Percentiles rank a stretch among this genome's conserved stretches.
These are phyloP conservation scores for Drosophila parabipectinata DNA, from an alignment of 1,140 invertebrate genomes.

Conservation along the genomic window DNA sequence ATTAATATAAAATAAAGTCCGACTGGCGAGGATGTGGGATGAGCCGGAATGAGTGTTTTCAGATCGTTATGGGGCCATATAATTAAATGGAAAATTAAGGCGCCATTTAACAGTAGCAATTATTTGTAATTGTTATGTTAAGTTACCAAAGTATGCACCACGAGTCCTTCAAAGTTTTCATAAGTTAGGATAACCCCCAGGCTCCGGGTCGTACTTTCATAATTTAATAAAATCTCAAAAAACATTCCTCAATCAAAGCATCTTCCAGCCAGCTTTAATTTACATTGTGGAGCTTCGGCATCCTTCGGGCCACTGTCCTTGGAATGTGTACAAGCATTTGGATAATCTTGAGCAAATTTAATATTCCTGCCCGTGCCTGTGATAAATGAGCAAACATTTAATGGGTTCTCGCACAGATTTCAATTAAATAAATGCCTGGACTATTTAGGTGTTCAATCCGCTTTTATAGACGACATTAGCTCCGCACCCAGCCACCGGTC, in stretches of 20 bases:
- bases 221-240: not conserved
- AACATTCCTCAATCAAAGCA: not conserved
- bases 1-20: constrained; percentile 73
- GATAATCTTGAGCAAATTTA: constrained; percentile 46
- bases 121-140: constrained; percentile 29
- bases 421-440: constrained; percentile 75
- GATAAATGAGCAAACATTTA: constrained; percentile 64
- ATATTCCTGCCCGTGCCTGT: constrained; percentile 32
- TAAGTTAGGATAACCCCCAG: not conserved
- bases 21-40: constrained; percentile 11
- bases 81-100: constrained; percentile 24
- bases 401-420: constrained; percentile 61
- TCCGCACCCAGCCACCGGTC: constrained; percentile 6
- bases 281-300: not conserved
- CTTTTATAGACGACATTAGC: constrained; percentile 56
- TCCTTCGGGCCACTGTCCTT: not conserved
- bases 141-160: not conserved
- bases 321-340: constrained; percentile 30
- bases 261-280: not conserved
- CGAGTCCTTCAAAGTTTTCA: not conserved
- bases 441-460: constrained; percentile 70
- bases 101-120: constrained; percentile 19
- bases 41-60: constrained; percentile 9
- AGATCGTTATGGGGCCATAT: constrained; percentile 15
- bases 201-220: too few relatives aligned